phyloP scores from a whole-genome alignment of 2,113 vertebrate species.

The Oreochromis tanganicae region DNA sequence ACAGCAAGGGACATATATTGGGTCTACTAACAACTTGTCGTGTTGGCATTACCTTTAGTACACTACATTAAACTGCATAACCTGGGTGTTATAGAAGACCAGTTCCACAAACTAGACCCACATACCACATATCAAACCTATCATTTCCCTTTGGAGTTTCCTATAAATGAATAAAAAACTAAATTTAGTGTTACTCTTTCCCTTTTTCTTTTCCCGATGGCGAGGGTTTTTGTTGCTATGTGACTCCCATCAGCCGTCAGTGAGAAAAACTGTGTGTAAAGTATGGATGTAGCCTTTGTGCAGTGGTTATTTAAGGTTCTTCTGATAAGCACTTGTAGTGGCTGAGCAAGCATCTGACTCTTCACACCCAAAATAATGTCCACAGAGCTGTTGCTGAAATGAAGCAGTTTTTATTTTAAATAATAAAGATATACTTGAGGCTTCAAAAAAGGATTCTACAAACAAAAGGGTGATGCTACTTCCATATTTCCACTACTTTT shows the following conservation, averaged over 20 bases:
- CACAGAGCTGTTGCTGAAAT: background rate
- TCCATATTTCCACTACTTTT: background rate
- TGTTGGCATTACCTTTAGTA: background rate
- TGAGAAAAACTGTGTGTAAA: background rate
- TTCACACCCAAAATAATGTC: background rate
- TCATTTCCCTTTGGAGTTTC: background rate
- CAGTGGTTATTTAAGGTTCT: fast-evolving
- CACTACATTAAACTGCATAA: background rate
- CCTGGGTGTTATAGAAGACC: background rate
- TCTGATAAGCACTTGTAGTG: background rate
- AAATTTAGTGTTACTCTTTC: background rate
- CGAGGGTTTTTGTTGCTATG: background rate
- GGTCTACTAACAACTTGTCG: background rate
- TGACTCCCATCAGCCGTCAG: background rate
- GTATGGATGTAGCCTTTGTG: background rate
- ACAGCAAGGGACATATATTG: background rate
- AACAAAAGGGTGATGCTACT: background rate
- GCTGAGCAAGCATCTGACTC: background rate
- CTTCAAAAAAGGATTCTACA: background rate
- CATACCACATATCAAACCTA: background rate
- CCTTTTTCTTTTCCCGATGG: fast-evolving
- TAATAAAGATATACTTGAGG: background rate
- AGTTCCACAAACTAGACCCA: background rate
- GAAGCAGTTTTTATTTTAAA: background rate
- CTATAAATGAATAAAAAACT: background rate